Evolutionary conservation across 2,113 vertebrate species (phyloP).

Genomic region (Cnemophilus loriae): DNA sequence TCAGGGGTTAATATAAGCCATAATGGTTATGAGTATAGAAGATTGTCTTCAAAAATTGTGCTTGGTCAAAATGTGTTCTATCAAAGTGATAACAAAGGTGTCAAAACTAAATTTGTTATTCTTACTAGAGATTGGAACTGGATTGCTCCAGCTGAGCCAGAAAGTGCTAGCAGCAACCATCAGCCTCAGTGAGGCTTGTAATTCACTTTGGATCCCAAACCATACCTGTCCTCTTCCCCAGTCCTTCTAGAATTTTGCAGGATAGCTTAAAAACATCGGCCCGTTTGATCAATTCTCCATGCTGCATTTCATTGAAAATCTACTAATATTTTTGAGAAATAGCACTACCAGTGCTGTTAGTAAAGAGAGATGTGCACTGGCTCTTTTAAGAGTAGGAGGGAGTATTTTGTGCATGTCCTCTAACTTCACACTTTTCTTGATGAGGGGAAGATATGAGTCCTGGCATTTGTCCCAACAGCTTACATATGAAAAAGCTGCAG

Average conservation of each 20-base stretch:
- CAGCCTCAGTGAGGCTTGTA: background rate
- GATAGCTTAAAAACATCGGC: background rate
- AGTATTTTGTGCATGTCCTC: background rate
- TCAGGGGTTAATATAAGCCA: background rate
- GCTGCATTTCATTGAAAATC: background rate
- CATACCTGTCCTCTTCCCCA: rapidly evolving
- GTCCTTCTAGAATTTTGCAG: background rate
- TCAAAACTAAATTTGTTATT: background rate
- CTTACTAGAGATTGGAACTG: background rate
- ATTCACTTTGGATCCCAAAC: background rate
- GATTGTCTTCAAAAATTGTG: background rate
- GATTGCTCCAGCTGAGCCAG: background rate
- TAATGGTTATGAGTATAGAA: background rate
- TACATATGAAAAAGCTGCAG: background rate
- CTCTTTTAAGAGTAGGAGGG: background rate
- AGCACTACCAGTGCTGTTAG: background rate
- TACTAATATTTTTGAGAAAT: background rate
- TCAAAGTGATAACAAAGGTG: background rate
- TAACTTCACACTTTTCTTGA: background rate
- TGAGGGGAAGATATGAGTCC: background rate
- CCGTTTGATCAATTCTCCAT: background rate
- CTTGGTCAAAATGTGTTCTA: background rate
- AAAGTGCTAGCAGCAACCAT: background rate
- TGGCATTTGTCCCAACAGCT: background rate
- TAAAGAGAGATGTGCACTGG: background rate